Evolutionary conservation across 2,113 vertebrate genomes (phyloP), one percentile per base, ranked within the genome.

Genomic region (Ammodytes dubius): DNA sequence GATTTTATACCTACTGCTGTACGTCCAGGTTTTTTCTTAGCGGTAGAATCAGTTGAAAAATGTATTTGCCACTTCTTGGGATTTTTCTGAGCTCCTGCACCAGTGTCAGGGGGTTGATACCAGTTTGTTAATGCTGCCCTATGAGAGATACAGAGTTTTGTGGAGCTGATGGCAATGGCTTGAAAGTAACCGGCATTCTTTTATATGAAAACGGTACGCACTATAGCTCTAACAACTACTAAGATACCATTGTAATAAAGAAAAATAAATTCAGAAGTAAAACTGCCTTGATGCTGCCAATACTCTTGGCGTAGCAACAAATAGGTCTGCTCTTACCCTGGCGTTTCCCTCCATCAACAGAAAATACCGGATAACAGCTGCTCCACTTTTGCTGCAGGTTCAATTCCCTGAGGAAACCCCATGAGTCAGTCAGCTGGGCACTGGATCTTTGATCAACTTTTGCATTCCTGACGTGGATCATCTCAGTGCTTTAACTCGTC

Each of bases 301-400:
- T 50, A 11, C 1, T 67, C 52, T 19, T 7, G 8, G 9, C 5
- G 64, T 19, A 84, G 65, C 13, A 70, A 81, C 40, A 59, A 49
- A 65, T 27, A 17, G 27, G 35, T 88, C 89, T 72, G 65, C 46
- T 78, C 84, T 92, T 88, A 91, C 88, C 89, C 79, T 82, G 65
- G 9, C 58, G 78, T 76, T 79, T 85, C 66, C 69, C 43, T 83
- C 82, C 83, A 75, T 86, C 81, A 65, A 76, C 77, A 85, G 77
- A 73, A 79, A 85, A 77, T 53, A 67, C 60, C 70, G 70, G 73
- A 67, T 39, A 65, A 59, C 69, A 72, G 76, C 70, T 27, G 68
- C 74, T 80, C 69, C 61, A 35, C 67, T 74, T 86, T 59, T 58
- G 49, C 74, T 67, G 76, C 69, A 74, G 77, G 19, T 43, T 75